Conservation (phyloP, 1,140 invertebrate species). For the Drosophila sp. region DNA sequence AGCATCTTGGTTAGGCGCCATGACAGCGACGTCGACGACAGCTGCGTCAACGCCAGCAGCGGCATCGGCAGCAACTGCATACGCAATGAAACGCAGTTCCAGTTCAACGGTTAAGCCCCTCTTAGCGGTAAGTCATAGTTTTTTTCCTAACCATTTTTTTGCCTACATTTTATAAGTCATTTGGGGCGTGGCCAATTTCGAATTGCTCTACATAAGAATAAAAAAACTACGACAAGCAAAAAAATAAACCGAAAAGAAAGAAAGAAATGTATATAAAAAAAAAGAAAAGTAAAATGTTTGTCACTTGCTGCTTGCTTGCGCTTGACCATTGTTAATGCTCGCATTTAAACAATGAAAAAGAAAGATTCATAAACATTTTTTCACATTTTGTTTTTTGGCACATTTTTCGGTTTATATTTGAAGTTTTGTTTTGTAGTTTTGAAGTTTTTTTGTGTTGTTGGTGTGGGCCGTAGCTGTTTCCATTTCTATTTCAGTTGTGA, state of each 20-base stretch:
- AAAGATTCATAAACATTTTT: conserved; percentile 22
- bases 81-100: conserved; percentile 50
- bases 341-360: conserved; percentile 11
- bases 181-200: conserved; percentile 73
- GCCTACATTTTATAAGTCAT: conserved; percentile 37
- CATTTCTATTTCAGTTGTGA: conserved; percentile 30
- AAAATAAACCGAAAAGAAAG: background rate
- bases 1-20: conserved; percentile 50
- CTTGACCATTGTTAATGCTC: conserved; percentile 36
- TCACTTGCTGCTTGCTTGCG: conserved; percentile 28
- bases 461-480: conserved; percentile 48
- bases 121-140: conserved; percentile 73
- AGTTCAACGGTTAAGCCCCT: conserved; percentile 79
- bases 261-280: background rate
- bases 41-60: conserved; percentile 38
- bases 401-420: conserved; percentile 44
- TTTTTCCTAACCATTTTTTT: background rate
- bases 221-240: conserved; percentile 1
- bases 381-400: conserved; percentile 36
- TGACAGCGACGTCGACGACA: conserved; percentile 39
- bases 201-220: conserved; percentile 56
- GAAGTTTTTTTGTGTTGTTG: conserved; percentile 6
- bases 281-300: conserved; percentile 47
- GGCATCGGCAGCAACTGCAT: conserved; percentile 72
- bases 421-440: conserved; percentile 24